Evolutionary conservation across 2,888 invertebrate genomes (phyloP), one percentile per base, ranked within the genome.

Genomic region (Eupithecia pulchellata): DNA sequence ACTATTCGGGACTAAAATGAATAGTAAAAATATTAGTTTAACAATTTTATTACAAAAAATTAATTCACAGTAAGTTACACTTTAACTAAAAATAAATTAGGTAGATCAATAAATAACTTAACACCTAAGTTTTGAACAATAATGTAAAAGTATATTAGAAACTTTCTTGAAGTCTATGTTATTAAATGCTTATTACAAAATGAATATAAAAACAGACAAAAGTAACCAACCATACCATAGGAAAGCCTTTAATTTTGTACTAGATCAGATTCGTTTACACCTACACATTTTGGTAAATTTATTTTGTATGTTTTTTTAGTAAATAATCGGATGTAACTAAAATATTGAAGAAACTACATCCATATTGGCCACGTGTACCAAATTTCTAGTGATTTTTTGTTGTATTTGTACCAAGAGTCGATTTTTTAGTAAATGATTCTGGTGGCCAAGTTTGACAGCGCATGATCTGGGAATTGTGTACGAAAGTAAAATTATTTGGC

Each of bases 51-150:
- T 72, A 17, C 27, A 42, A 65, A 63, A 61, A 61, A 68, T 66
- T 60, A 72, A 72, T 68, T 66, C 63, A 68, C 36, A 72, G 63
- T 72, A 68, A 72, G 39, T 71, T 32, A 71, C 30, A 5, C 57
- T 11, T 11, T 30, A 67, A 20, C 65, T 42, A 61, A 9, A 61
- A 32, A 58, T 62, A 32, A 68, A 30, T 64, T 63, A 68, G 42
- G 47, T 13, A 34, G 65, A 25, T 57, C 14, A 36, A 36, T 39
- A 39, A 42, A 62, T 68, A 61, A 64, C 62, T 67, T 64, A 67
- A 34, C 20, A 25, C 1, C 27, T 32, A 30, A 25, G 1, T 52
- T 52, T n/a, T 13, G 47, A 20, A 2, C 25, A 52, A 52, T 52
- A 52, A 52, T 52, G 4, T 11, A 47, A 20, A 9, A 9, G 42